Evolutionary conservation across 2,888 invertebrate species (phyloP), one percentile per base, ranked within the genome.

Genomic region (Hirtodrosophila cameraria): DNA sequence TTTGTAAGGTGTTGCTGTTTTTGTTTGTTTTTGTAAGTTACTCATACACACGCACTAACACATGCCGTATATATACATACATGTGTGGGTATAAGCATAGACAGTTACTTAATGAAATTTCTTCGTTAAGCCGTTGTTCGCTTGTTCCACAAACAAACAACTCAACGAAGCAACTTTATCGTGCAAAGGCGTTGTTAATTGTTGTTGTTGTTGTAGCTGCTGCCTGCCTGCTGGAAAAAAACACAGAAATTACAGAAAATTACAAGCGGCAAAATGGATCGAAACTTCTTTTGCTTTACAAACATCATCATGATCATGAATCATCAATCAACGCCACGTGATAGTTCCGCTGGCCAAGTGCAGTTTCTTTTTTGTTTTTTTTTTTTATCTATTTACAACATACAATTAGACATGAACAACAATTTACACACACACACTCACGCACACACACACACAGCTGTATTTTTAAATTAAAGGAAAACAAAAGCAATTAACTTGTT

Each of bases 191-290:
- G n/a, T 35, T 16, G 46, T 15, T 67, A 45, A 28, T 27, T 50
- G 42, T 48, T 53, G 11, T 42, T 45, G 42, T 30, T 57, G 36
- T 41, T 49, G 33, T 27, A 36, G 52, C 27, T 45, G 57, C 13
- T 41, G 57, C 36, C 13, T 65, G 58, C 42, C 48, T 46, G 73
- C 69, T 71, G 68, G 58, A 71, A 71, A 58, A 59, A 50, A 70
- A 69, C 41, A 68, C 70, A 63, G 48, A 69, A 67, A 70, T 68
- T 49, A 50, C 55, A 49, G n/a, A 54, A 55, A 61, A 59, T 69
- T 69, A 68, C 68, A 70, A 63, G 57, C 68, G 68, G 58, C n/a
- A n/a, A 67, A 72, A 53, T 67, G 57, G 43, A 41, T 53, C 49
- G 41, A 67, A 66, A 59, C 28, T 31, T n/a, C 41, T 42, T 28